These are phyloP conservation scores for Volucella zonaria DNA, from an alignment of 2,888 invertebrate species.

Conservation along the genomic window DNA sequence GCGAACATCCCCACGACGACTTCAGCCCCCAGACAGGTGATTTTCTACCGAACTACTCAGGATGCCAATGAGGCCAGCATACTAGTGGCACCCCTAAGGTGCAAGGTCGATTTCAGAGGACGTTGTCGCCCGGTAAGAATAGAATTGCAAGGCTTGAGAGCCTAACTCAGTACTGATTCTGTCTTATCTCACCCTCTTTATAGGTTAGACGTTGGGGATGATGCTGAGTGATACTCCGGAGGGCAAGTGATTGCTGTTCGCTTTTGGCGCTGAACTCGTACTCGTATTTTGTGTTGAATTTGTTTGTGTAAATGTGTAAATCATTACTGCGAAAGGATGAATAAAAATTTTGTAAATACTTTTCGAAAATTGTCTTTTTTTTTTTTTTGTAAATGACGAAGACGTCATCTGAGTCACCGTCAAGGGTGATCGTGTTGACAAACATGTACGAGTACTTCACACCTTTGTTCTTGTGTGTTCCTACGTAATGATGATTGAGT, in stretches of 20 bases:
- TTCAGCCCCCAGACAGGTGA: conserved; percentile 56
- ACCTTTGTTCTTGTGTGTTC: no score
- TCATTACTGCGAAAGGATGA: conserved; percentile 27
- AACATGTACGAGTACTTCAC: no score
- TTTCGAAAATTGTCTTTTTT: no score
- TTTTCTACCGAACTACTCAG: conserved; percentile 31
- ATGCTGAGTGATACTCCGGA: background rate
- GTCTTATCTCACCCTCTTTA: background rate
- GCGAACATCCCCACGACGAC: conserved; percentile 17
- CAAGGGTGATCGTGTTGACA: no score
- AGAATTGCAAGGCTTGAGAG: background rate
- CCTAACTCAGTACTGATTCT: background rate
- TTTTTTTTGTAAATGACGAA: no score
- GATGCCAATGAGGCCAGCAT: conserved; percentile 34
- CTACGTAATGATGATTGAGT: no score
- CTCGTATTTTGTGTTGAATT: conserved; percentile 29
- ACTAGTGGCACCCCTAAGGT: conserved; percentile 15
- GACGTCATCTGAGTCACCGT: no score
- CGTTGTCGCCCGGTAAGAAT: conserved; percentile 51
- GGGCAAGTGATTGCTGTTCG: conserved; percentile 9
- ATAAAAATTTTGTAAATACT: background rate
- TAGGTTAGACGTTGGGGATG: conserved; percentile 52
- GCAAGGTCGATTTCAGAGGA: conserved; percentile 53
- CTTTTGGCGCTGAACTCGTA: background rate
- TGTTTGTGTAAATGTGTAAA: conserved; percentile 20